Evolutionary conservation across 2,797 vertebrate species (phyloP).

Genomic region (Oryzias sinensis): DNA sequence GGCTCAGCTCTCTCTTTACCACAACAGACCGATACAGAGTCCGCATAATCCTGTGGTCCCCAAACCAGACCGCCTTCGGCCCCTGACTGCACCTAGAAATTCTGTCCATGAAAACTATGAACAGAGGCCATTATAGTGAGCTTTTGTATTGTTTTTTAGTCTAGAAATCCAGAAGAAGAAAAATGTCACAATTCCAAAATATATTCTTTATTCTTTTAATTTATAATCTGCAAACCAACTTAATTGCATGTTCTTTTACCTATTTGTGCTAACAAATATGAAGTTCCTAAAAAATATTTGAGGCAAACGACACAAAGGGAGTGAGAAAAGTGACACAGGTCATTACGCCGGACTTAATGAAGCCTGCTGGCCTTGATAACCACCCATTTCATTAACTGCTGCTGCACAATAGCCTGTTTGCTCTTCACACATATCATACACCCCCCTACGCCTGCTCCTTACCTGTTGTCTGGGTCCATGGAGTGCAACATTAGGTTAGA

Average conservation of each 20-base stretch:
- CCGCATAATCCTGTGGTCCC: no score
- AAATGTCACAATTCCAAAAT: no score
- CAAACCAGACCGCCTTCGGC: no score
- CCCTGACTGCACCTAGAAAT: no score
- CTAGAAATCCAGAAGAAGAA: no score
- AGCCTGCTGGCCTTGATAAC: constrained; percentile 61
- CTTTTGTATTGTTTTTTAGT: no score
- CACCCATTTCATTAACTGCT: constrained; percentile 60
- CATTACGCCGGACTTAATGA: constrained; percentile 67
- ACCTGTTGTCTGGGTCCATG: constrained; percentile 32
- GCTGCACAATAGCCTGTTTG: constrained; percentile 41
- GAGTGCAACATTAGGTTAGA: constrained; percentile 51
- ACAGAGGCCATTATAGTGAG: no score
- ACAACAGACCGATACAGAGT: no score
- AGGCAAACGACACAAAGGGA: constrained; percentile 14
- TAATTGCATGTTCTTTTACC: background rate
- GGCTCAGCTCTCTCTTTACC: no score
- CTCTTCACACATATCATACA: constrained; percentile 15
- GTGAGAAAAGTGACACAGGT: constrained; percentile 54
- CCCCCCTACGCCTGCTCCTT: constrained; percentile 1
- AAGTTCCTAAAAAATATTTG: background rate
- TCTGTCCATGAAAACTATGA: no score
- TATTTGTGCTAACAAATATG: background rate
- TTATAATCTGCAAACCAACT: background rate
- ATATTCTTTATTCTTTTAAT: no score